Base-by-base conservation (phyloP, 1,140 invertebrate genomes). In the Zaprionus nigranus region DNA sequence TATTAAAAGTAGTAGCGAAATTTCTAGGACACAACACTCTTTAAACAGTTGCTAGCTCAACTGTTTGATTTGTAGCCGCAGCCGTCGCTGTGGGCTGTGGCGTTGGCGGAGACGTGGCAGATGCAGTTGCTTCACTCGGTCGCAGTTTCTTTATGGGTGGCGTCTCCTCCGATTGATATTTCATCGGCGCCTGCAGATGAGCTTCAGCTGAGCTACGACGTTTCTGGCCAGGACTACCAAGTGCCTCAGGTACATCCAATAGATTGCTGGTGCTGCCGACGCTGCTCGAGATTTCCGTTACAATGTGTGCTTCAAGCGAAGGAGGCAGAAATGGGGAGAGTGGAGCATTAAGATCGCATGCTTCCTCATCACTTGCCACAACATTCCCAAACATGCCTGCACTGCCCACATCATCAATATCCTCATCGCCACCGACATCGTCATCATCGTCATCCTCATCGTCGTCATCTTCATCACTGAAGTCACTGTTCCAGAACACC, bases 291-390 rank as follows among this genome's bases (percentile, higher is more conserved):
- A 92, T 90, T 57, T 92, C 90, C 11, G 78, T 90, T 40, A 92
- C 90, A 26, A 92, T 88, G 56, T 91, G 91, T 2, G 79, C 87
- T 61, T 92, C 86, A n/a, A 92, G 58, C 2, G 90, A 76, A 0
- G 90, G 81, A 5, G 90, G 77, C 7, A 92, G 65, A 20, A 92
- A 38, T 1, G 91, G 87, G 4, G 91, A 88, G 49, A 92, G 51
- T 3, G 90, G 82, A 3, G 72, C 79, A 72, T 90, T 86, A 7
- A 85, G 43, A 64, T 90, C 86, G 46, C 79, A 82, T 5, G 65
- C 77, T 20, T 82, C 79, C 26, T 83, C 85, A 53, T 73, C 86
- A 49, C 61, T 68, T 22, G 30, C 54, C 7, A 36, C 76, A 26
- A 80, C 53, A 49, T 73, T 81, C 24, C 68, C 49, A 54, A 84